A percentile compares a stretch with the other conserved stretches of the same genome.
phyloP scores from a whole-genome alignment of 2,797 vertebrate species.

The Pseudocheirus occidentalis region DNA sequence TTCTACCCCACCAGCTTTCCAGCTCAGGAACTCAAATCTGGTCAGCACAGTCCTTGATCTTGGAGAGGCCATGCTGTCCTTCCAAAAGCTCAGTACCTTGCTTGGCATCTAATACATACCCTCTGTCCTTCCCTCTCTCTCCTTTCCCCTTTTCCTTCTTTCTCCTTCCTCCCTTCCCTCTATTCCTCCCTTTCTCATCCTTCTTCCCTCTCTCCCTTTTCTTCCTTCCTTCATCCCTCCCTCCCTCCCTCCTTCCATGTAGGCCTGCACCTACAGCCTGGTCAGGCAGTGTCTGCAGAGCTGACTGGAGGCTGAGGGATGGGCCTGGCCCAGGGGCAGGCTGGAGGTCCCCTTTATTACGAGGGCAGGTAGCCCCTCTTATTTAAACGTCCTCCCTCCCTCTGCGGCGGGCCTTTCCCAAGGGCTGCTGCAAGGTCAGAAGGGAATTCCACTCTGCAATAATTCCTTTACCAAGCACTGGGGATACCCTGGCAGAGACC shows the following conservation, averaged over 20 bases:
- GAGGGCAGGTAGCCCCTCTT: background rate
- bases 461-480: background rate
- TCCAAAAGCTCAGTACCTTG: too few relatives aligned
- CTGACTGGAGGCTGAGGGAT: background rate
- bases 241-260: background rate
- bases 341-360: background rate
- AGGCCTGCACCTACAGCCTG: background rate
- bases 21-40: too few relatives aligned
- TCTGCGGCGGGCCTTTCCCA: background rate
- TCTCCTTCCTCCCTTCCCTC: too few relatives aligned
- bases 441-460: background rate
- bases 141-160: background rate
- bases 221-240: background rate
- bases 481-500: background rate
- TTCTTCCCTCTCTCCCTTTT: background rate
- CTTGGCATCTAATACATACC: background rate
- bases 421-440: background rate
- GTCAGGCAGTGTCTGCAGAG: background rate
- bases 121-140: too few relatives aligned
- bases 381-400: background rate
- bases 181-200: too few relatives aligned
- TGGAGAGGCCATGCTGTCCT: too few relatives aligned
- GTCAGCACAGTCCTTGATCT: too few relatives aligned
- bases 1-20: too few relatives aligned
- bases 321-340: background rate